Percentiles rank a stretch among this genome's conserved stretches.
phyloP scores from a whole-genome alignment of 2,113 vertebrate species.

The Rhea americana region DNA sequence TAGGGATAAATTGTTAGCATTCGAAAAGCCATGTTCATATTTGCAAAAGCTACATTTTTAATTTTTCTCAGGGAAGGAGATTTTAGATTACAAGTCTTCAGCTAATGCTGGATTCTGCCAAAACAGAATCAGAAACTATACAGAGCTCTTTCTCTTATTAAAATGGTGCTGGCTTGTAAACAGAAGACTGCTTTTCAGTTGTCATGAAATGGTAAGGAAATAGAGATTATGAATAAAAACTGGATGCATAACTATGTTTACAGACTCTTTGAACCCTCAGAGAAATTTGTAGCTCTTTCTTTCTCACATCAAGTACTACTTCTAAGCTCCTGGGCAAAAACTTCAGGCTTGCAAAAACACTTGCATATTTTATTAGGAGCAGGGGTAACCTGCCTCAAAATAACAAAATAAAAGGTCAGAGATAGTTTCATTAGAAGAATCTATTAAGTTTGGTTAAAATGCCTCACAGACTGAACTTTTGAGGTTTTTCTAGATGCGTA shows the following conservation, averaged over 20 bases:
- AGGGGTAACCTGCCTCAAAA: not conserved
- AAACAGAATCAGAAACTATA: not conserved
- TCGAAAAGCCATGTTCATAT: not conserved
- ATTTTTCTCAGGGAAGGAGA: not conserved
- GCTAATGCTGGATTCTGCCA: not conserved
- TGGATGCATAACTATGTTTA: not conserved
- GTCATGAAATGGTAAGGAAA: not conserved
- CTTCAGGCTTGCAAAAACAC: not conserved
- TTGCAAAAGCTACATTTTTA: not conserved
- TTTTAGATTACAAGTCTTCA: not conserved
- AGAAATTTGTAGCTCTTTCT: not conserved
- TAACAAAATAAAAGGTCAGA: not conserved
- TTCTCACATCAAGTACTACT: not conserved
- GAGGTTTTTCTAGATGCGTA: not conserved
- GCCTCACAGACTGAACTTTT: not conserved
- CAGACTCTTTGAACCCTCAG: not conserved
- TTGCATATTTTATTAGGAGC: not conserved
- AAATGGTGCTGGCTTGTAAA: slow-evolving; percentile 33
- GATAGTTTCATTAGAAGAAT: not conserved
- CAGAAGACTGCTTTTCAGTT: slow-evolving; percentile 25
- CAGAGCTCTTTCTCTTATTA: not conserved
- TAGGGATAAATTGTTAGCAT: not conserved
- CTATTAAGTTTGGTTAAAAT: not conserved
- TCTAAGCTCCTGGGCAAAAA: not conserved
- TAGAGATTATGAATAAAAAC: not conserved